phyloP scores from a whole-genome alignment of 2,888 invertebrate genomes.

The Pristionchus fissidentatus region DNA sequence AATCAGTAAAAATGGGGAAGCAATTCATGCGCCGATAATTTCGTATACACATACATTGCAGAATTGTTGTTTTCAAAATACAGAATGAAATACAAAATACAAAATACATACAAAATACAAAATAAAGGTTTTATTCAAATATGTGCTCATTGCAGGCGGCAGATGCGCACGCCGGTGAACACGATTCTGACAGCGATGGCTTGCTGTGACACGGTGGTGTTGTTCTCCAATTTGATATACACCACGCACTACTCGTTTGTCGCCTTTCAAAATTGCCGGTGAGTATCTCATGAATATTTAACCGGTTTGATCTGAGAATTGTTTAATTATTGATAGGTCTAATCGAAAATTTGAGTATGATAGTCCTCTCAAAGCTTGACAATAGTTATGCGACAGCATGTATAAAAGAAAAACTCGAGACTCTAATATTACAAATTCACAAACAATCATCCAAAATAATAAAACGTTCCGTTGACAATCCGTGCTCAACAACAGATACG shows the following conservation, averaged over 20 bases:
- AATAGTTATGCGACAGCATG: not conserved
- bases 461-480: no score
- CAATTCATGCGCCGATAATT: no score
- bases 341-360: not conserved
- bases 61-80: not conserved
- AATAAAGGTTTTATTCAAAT: not conserved
- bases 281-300: not conserved
- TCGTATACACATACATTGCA: not conserved
- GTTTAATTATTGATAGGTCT: not conserved
- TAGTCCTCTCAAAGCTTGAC: not conserved
- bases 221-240: conserved; percentile 74
- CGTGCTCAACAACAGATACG: no score
- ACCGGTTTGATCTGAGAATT: no score
- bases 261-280: conserved; percentile 62
- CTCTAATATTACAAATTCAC: no score
- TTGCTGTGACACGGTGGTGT: conserved; percentile 74
- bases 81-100: not conserved
- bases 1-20: no score
- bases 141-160: conserved; percentile 55
- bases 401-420: not conserved
- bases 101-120: not conserved
- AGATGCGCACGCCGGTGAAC: conserved; percentile 75
- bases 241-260: conserved; percentile 74
- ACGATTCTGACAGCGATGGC: conserved; percentile 75
- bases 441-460: no score